Evolutionary conservation across 2,113 vertebrate genomes (phyloP), one percentile per base, ranked within the genome.

Genomic region (Heterotilapia buettikoferi): DNA sequence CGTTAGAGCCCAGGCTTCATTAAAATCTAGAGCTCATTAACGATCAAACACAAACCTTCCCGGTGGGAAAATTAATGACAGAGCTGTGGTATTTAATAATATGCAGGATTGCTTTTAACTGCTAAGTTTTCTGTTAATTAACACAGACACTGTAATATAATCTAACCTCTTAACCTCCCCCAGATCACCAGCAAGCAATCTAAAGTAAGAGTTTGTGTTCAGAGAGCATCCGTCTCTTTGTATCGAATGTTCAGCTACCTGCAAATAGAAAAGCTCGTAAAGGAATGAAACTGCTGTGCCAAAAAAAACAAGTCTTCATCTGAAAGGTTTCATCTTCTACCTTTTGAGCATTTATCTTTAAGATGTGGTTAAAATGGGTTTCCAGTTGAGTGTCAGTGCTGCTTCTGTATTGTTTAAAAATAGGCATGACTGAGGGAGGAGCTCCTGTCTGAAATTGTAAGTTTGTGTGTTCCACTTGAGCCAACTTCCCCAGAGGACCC

Each of bases 401-500:
- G 13, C 3, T 59, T 59, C 56, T 53, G 52, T 21, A 11, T 11
- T 24, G n/a, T 24, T 61, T 18, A 18, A 31, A 61, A 61, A 33
- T 18, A 5, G 57, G 29, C 16, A 10, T 31, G 29, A 61, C 13
- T 9, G 14, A 61, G 14, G 26, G 57, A 33, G 8, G 57, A 59
- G 10, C 13, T 31, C 13, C 13, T 16, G 56, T 59, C 56, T 53
- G 9, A 53, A 53, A 21, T 26, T 4, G 3, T 61, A 59, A 2
- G 57, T 61, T 59, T 61, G 57, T 18, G 57, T 31, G 57, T 83
- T 94, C 85, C 13, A 59, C 88, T 61, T 38, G 78, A n/a, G 45
- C 76, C 89, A 92, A 3, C 53, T 63, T 82, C 13, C 54, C 36
- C 24, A 85, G 26, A 3, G 86, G 52, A 6, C 33, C 88, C 80